phyloP scores from a whole-genome alignment of 2,113 vertebrate species.

The Corydoras maculifer region DNA sequence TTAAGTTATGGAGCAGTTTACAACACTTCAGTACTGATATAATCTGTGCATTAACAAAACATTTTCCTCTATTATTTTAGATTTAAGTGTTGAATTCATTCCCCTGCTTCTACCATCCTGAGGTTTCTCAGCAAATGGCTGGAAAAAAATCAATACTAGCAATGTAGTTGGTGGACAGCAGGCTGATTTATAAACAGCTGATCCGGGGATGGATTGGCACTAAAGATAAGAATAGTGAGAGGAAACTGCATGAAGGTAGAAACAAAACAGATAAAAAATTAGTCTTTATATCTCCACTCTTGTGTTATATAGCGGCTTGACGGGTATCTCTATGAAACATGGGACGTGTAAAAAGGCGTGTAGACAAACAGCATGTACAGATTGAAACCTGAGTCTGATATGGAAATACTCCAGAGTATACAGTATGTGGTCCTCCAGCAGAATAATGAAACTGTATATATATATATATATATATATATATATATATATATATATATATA shows the following conservation, averaged over 20 bases:
- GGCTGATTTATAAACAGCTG: slow-evolving; percentile 97
- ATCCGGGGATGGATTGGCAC: slow-evolving; percentile 81
- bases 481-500: no score
- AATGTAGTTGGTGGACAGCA: slow-evolving; percentile 94
- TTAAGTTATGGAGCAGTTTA: no score
- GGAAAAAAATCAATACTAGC: slow-evolving; percentile 89
- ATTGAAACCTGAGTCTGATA: slow-evolving; percentile 55
- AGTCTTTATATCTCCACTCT: slow-evolving; percentile 57
- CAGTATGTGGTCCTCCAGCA: slow-evolving; percentile 61
- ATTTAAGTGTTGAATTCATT: not conserved
- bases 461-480: slow-evolving; percentile 56
- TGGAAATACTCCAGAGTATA: slow-evolving; percentile 68
- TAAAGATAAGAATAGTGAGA: slow-evolving; percentile 62
- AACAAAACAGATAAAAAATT: slow-evolving; percentile 53
- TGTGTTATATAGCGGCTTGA: no score
- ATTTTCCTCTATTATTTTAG: not conserved
- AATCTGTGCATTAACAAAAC: no score
- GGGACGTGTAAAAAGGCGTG: not conserved
- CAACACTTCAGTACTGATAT: no score
- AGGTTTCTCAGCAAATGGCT: slow-evolving; percentile 48
- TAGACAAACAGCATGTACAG: slow-evolving; percentile 23
- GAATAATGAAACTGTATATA: slow-evolving; percentile 73
- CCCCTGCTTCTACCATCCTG: slow-evolving; percentile 9
- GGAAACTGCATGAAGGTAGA: slow-evolving; percentile 48
- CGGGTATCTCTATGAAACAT: no score